phyloP scores from a whole-genome alignment of 1,140 invertebrate genomes.

The Drosophila gunungcola region DNA sequence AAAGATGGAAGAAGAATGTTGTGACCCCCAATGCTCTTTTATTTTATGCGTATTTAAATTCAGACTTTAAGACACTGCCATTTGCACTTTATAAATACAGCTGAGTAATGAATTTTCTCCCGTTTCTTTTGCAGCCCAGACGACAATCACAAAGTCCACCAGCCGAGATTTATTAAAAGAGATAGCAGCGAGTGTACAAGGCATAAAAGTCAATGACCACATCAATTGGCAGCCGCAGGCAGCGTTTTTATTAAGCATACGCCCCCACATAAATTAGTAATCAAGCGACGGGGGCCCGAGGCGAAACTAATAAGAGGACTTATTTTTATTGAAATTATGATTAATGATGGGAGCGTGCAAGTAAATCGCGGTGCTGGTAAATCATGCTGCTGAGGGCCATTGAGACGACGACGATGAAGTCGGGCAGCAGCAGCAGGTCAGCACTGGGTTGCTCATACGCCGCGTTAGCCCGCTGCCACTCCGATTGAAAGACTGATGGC shows the following conservation, averaged over 20 bases:
- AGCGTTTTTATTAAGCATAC: slow-evolving; percentile 68
- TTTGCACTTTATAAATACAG: slow-evolving; percentile 47
- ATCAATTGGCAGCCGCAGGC: slow-evolving; percentile 51
- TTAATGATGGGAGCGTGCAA: slow-evolving; percentile 58
- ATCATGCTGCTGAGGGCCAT: slow-evolving; percentile 28
- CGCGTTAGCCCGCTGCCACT: slow-evolving; percentile 23
- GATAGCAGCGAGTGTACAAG: slow-evolving; percentile 37
- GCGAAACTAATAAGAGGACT: slow-evolving; percentile 72
- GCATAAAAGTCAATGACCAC: slow-evolving; percentile 52
- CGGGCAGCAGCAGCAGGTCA: slow-evolving; percentile 25
- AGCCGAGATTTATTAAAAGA: slow-evolving; percentile 32
- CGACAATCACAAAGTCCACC: slow-evolving; percentile 34
- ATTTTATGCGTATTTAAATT: slow-evolving; percentile 42
- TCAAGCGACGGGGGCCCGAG: slow-evolving; percentile 50
- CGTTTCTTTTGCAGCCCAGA: slow-evolving; percentile 3
- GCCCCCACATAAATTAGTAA: slow-evolving; percentile 75
- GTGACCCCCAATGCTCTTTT: slow-evolving; percentile 3
- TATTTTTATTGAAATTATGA: slow-evolving; percentile 83
- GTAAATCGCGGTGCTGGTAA: slow-evolving; percentile 19
- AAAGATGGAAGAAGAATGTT: not conserved
- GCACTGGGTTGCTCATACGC: slow-evolving; percentile 43
- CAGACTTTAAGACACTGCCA: slow-evolving; percentile 32
- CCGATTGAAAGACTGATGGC: slow-evolving; percentile 55
- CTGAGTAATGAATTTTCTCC: slow-evolving; percentile 35
- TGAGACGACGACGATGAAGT: slow-evolving; percentile 28